Percentiles rank a stretch among this genome's conserved stretches.
phyloP scores from a whole-genome alignment of 2,888 invertebrate genomes.

The Archaeoteleia sp. region DNA sequence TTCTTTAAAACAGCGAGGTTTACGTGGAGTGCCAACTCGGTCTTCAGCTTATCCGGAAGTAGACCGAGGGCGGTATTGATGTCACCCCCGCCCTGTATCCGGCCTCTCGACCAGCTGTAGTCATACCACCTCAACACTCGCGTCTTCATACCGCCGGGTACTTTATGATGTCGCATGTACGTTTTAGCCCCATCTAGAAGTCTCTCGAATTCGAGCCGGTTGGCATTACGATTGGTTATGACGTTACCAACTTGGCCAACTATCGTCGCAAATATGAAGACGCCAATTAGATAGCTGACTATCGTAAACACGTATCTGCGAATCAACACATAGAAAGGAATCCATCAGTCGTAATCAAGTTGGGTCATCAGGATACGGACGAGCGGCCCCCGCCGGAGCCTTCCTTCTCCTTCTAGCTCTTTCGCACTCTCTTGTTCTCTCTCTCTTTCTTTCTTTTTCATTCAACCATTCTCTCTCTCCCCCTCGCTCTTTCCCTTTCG shows the following conservation, averaged over 20 bases:
- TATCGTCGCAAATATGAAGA: conserved; percentile 98
- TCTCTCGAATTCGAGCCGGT: conserved; percentile 94
- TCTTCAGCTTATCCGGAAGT: conserved; percentile 96
- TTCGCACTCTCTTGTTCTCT: conserved; percentile 17
- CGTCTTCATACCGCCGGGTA: conserved; percentile 96
- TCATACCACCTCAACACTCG: conserved; percentile 97
- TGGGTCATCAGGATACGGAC: conserved; percentile 62
- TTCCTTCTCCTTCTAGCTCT: conserved; percentile 63
- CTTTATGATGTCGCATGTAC: conserved; percentile 98
- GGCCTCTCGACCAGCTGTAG: conserved; percentile 97
- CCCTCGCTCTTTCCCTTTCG: no score
- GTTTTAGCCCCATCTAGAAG: conserved; percentile 96
- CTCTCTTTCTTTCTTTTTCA: conserved; percentile 29
- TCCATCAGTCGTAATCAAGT: conserved; percentile 64
- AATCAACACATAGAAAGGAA: conserved; percentile 58
- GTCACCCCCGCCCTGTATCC: conserved; percentile 96
- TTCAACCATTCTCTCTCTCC: conserved; percentile 24
- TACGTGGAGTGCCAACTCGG: conserved; percentile 95
- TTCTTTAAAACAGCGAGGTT: conserved; percentile 96
- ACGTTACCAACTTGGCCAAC: conserved; percentile 99
- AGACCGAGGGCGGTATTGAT: conserved; percentile 95
- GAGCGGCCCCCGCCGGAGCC: conserved; percentile 74
- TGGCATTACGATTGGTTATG: conserved; percentile 97
- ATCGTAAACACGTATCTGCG: conserved; percentile 96
- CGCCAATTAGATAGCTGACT: conserved; percentile 96